Evolutionary conservation across 2,888 invertebrate genomes (phyloP), one percentile per base, ranked within the genome.

Genomic region (Pristionchus japonicus): DNA sequence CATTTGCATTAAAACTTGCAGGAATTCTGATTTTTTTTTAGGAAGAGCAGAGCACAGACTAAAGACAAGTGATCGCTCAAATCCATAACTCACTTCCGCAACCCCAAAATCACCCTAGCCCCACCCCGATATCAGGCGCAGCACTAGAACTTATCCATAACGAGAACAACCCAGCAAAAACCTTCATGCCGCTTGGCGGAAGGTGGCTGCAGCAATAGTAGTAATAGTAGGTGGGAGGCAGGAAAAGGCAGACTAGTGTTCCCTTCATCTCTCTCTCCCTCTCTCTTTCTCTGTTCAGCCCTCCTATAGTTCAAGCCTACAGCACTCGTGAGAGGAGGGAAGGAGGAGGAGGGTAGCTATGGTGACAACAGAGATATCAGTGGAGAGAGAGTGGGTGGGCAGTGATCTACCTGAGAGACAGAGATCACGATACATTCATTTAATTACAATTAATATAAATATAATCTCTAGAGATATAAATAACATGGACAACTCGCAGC

Each of bases 301-400:
- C 70, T 70, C 15, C 52, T 80, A 80, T 80, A 43, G 43, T 43
- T 49, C 80, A 47, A n/a, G 47, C 80, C 80, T 47, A 80, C 43
- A n/a, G 27, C 77, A 67, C 27, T 31, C n/a, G 61, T 27, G 34
- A 31, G 31, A 11, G 31, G 27, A 34, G 67, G 34, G 31, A 2
- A 23, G 57, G 9, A 57, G 23, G 43, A 11, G 57, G 57, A n/a
- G 9, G 57, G 37, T 64, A 9, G 31, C 64, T 64, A 64, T 64
- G 31, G 64, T 31, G 13, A 64, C 64, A 3, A 61, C 6, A 9
- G 27, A 61, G 64, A 64, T 64, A 57, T 57, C 57, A 57, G 3
- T 57, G 57, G n/a, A 23, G 57, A n/a, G 57, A 64, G 27, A 64
- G 31, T 3, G 31, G 20, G 57, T 15, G 64, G 64, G 9, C 13